phyloP scores from a whole-genome alignment of 2,797 vertebrate species.

The Hybognathus amarus region DNA sequence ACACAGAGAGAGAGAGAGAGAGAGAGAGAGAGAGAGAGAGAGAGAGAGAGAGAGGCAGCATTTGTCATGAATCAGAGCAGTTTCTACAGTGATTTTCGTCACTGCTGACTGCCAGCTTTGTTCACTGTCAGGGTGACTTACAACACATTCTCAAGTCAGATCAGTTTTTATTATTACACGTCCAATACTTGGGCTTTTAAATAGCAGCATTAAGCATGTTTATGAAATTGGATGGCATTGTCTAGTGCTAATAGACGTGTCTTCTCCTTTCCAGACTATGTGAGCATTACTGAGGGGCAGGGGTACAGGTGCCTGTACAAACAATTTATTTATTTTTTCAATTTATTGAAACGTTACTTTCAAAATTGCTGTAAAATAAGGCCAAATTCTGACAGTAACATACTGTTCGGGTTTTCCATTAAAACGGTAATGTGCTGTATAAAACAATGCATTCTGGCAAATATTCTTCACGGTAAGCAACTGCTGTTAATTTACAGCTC shows the following conservation, averaged over 20 bases:
- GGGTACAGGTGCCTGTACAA: too few relatives aligned
- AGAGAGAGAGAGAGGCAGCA: slow-evolving; percentile 63
- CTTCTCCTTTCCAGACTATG: neutral
- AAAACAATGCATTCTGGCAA: too few relatives aligned
- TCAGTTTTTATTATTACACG: slow-evolving; percentile 52
- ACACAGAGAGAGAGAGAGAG: slow-evolving; percentile 62
- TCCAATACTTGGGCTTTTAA: slow-evolving; percentile 29
- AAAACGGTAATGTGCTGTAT: too few relatives aligned
- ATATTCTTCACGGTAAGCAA: too few relatives aligned
- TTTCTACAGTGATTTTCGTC: slow-evolving; percentile 59
- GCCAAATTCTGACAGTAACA: too few relatives aligned
- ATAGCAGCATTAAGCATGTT: slow-evolving; percentile 37
- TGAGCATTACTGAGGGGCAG: neutral
- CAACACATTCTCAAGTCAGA: slow-evolving; percentile 50
- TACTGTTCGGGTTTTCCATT: too few relatives aligned
- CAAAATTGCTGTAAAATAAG: too few relatives aligned
- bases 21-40: slow-evolving; percentile 66
- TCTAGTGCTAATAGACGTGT: neutral
- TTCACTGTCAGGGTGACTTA: slow-evolving; percentile 60
- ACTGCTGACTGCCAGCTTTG: slow-evolving; percentile 58
- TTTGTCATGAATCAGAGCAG: slow-evolving; percentile 69
- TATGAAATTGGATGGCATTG: slow-evolving; percentile 9
- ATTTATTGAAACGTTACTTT: neutral
- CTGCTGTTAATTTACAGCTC: too few relatives aligned
- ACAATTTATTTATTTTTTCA: too few relatives aligned